Evolutionary conservation across 2,797 vertebrate species (phyloP).

Genomic region (Tapera naevia): DNA sequence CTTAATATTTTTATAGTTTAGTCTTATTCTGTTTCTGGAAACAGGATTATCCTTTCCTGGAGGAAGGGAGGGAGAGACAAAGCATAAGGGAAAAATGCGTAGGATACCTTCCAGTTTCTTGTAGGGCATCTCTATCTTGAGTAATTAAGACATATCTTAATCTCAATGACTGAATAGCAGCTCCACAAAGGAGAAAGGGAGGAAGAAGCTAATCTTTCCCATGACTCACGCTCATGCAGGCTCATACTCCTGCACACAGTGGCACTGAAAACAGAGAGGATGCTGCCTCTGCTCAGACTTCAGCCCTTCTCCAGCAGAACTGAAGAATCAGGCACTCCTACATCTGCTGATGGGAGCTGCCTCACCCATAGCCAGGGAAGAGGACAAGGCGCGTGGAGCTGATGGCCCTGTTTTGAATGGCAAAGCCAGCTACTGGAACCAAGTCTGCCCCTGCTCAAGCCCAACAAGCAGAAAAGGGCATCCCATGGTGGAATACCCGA

Average conservation of each 20-base stretch:
- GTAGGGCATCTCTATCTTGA: conserved; percentile 37
- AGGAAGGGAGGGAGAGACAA: conserved; percentile 13
- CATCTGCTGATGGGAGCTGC: fast-evolving
- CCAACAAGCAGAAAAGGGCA: neutral
- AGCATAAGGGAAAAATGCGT: conserved; percentile 46
- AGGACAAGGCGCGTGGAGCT: fast-evolving
- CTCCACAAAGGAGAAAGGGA: conserved; percentile 18
- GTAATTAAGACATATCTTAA: conserved; percentile 64
- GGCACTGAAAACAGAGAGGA: neutral
- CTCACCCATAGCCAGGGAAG: fast-evolving
- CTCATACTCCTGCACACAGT: neutral
- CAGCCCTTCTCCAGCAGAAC: neutral
- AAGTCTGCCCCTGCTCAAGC: neutral
- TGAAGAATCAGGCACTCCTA: neutral
- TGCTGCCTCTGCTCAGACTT: neutral
- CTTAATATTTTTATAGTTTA: neutral
- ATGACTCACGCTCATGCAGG: conserved; percentile 40
- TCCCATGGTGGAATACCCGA: neutral
- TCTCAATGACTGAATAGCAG: conserved; percentile 41
- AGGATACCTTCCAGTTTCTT: conserved; percentile 47
- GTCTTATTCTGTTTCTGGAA: conserved; percentile 4
- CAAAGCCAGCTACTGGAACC: neutral
- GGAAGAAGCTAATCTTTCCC: conserved; percentile 60
- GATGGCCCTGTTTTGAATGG: neutral
- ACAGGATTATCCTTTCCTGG: conserved; percentile 7